Percentiles rank a stretch among this genome's conserved stretches.
These are phyloP conservation scores for Philaenus spumarius DNA, from an alignment of 1,140 invertebrate genomes.

Conservation along the genomic window DNA sequence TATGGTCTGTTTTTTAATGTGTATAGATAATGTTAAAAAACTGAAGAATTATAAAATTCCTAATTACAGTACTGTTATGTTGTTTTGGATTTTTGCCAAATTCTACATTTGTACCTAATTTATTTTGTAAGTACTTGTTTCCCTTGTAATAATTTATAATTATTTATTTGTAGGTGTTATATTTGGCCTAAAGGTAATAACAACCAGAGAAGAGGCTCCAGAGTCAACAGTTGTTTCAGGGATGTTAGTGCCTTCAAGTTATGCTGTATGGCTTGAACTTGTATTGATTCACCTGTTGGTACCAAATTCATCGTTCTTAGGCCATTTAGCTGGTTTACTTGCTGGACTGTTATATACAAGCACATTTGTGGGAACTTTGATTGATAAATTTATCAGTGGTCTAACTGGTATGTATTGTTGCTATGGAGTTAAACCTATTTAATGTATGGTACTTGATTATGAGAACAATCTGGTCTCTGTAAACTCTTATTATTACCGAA, in stretches of 20 bases:
- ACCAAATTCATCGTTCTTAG: constrained; percentile 52
- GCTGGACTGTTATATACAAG: constrained; percentile 57
- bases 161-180: constrained; percentile 38
- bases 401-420: constrained; percentile 35
- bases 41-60: too few species aligned
- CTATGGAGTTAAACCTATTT: too few species aligned
- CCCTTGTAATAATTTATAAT: too few species aligned
- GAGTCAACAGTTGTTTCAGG: constrained; percentile 43
- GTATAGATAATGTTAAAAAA: too few species aligned
- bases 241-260: constrained; percentile 50
- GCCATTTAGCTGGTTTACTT: constrained; percentile 63
- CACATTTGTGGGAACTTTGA: constrained; percentile 49
- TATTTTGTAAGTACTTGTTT: too few species aligned
- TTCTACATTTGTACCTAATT: too few species aligned
- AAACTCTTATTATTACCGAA: too few species aligned
- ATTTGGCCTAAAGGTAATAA: constrained; percentile 64
- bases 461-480: too few species aligned
- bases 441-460: too few species aligned
- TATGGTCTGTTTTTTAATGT: too few species aligned
- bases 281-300: constrained; percentile 57
- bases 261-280: constrained; percentile 61
- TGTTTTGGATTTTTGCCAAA: too few species aligned
- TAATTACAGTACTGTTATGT: too few species aligned
- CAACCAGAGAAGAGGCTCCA: constrained; percentile 42
- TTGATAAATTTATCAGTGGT: constrained; percentile 41